Evolutionary conservation across 2,888 invertebrate genomes (phyloP).

Genomic region (Mesoligia furuncula): DNA sequence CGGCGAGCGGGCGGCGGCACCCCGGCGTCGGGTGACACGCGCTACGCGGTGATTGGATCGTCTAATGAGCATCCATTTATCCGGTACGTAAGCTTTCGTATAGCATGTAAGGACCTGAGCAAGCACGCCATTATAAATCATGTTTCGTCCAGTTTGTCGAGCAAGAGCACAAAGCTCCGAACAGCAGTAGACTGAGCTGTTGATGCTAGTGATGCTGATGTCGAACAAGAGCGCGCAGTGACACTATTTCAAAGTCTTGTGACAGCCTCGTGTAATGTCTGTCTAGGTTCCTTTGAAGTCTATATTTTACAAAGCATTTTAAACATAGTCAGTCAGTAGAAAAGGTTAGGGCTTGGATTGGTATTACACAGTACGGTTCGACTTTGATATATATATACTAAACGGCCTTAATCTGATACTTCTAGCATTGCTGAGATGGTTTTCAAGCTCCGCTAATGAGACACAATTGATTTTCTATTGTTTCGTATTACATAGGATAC

Average conservation of each 20-base stretch:
- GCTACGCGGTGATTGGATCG: constrained; percentile 78
- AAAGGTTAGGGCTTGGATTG: background rate
- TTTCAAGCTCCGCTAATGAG: too few species aligned
- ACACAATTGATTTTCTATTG: too few species aligned
- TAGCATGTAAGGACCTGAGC: constrained; percentile 7
- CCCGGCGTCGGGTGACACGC: constrained; percentile 85
- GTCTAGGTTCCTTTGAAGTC: background rate
- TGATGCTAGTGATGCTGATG: background rate
- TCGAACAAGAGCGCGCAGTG: background rate
- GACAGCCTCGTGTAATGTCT: background rate
- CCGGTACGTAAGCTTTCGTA: constrained; percentile 76
- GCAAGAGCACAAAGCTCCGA: background rate
- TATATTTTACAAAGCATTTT: background rate
- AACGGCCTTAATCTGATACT: background rate
- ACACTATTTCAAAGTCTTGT: background rate
- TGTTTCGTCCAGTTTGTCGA: background rate
- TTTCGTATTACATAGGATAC: too few species aligned
- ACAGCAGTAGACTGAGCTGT: background rate
- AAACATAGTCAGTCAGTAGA: background rate
- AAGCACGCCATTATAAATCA: background rate
- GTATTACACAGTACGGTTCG: background rate
- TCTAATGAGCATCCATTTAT: constrained; percentile 77
- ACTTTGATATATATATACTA: background rate
- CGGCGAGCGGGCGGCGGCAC: constrained; percentile 83
- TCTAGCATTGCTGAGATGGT: background rate